phyloP scores from a whole-genome alignment of 1,140 invertebrate genomes.

The Brachionus rotundiformis region DNA sequence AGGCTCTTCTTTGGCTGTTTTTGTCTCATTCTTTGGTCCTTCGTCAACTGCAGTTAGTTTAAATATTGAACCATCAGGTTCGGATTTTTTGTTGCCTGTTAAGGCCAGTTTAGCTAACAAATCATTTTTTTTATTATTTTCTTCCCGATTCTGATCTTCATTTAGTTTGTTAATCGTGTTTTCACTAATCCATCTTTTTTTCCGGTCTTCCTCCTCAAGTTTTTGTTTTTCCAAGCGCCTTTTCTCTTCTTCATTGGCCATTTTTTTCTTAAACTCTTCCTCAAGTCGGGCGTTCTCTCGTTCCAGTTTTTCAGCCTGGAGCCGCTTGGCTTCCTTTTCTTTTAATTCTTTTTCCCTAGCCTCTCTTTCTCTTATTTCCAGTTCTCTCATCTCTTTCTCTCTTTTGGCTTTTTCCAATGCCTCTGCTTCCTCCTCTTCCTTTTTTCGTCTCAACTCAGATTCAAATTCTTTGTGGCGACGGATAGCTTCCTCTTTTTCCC shows the following conservation, averaged over 20 bases:
- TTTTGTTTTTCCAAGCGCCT: not conserved
- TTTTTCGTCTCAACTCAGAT: not conserved
- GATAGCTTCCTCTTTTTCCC: constrained; percentile 17
- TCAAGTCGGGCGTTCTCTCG: not conserved
- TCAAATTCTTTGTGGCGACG: not conserved
- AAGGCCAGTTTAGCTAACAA: constrained; percentile 37
- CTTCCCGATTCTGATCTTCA: not conserved
- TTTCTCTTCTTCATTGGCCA: not conserved
- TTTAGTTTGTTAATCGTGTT: constrained; percentile 18
- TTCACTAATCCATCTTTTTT: constrained; percentile 45
- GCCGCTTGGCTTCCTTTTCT: constrained; percentile 14
- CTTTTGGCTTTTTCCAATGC: not conserved
- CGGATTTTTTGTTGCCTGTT: not conserved
- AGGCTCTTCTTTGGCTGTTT: not conserved
- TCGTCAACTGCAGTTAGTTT: constrained; percentile 23
- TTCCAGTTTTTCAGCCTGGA: not conserved
- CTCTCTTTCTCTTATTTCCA: not conserved
- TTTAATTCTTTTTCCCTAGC: not conserved
- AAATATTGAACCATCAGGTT: not conserved
- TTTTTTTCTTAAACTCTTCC: constrained; percentile 11
- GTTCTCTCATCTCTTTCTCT: not conserved
- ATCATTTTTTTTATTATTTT: constrained; percentile 28
- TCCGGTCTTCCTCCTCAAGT: constrained; percentile 34
- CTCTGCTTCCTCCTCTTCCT: not conserved
- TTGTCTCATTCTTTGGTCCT: not conserved